Percentiles rank a stretch among this genome's conserved stretches.
These are phyloP conservation scores for Epizoanthus illoricatus DNA, from an alignment of 92 coral and sea anemone genomes.

Conservation along the genomic window DNA sequence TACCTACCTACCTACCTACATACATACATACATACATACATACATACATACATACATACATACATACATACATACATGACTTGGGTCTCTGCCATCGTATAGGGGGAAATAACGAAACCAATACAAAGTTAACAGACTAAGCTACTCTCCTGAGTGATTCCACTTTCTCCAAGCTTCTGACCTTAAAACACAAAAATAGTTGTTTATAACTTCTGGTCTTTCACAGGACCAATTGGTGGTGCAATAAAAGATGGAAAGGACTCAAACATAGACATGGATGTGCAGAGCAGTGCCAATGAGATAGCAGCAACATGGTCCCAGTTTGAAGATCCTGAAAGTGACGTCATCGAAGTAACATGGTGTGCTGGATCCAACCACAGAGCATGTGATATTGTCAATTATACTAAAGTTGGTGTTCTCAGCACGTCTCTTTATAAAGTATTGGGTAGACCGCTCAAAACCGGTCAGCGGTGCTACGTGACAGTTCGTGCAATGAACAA, in stretches of 20 bases:
- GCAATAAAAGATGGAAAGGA: conserved; percentile 52
- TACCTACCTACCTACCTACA: too few species aligned
- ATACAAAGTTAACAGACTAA: too few species aligned
- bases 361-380: conserved; percentile 62
- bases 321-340: conserved; percentile 80
- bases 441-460: conserved; percentile 44
- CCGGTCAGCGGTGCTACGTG: conserved; percentile 66
- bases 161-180: too few species aligned
- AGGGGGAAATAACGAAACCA: too few species aligned
- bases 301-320: conserved; percentile 62
- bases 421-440: conserved; percentile 27
- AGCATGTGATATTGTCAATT: conserved; percentile 53
- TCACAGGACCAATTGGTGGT: conserved; percentile 52
- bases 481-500: conserved; percentile 70
- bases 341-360: conserved; percentile 56
- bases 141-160: too few species aligned
- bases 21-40: too few species aligned
- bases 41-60: too few species aligned
- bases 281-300: conserved; percentile 50
- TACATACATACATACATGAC: too few species aligned
- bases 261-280: conserved; percentile 51
- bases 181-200: too few species aligned
- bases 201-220: neutral
- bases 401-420: conserved; percentile 33
- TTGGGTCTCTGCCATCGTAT: too few species aligned